A percentile compares a stretch with the other conserved stretches of the same genome.
Evolutionary conservation across 37 sponge, comb jelly and placozoan species (phyloP).

Genomic region (Hexactinellida sp.): DNA sequence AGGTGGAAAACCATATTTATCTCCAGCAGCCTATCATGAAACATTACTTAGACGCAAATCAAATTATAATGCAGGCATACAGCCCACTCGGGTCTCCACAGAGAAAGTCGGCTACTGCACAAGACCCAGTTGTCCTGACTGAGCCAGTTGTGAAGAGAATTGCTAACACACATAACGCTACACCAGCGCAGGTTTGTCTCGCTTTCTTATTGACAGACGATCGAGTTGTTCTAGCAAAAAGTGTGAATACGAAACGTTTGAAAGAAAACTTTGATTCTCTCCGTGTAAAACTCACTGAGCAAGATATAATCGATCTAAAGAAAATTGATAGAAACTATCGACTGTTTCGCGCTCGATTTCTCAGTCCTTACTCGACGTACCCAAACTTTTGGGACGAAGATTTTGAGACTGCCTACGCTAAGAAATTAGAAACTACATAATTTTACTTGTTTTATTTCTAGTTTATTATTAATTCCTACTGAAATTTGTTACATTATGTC

Average conservation of each 20-base stretch:
- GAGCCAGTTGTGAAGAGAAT: not conserved
- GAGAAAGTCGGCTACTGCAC: not conserved
- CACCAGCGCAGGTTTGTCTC: not conserved
- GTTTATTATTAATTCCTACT: no score
- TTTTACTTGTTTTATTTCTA: no score
- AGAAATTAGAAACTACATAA: no score
- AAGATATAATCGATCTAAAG: not conserved
- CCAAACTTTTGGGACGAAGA: not conserved
- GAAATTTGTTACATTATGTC: no score
- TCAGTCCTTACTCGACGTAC: not conserved
- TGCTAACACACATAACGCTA: not conserved
- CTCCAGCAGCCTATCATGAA: not conserved
- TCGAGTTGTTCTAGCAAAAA: not conserved
- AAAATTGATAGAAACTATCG: not conserved
- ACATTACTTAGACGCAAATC: not conserved
- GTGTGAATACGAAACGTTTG: not conserved
- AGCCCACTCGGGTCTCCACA: not conserved
- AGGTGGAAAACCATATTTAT: not conserved
- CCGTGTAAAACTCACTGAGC: not conserved
- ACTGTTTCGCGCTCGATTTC: not conserved
- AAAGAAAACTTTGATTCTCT: not conserved
- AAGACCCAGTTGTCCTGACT: not conserved
- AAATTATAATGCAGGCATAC: not conserved
- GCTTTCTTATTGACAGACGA: not conserved
- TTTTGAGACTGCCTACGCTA: not conserved